Base-by-base conservation (phyloP, 1,140 invertebrate species). In the Brachionus rubens region DNA sequence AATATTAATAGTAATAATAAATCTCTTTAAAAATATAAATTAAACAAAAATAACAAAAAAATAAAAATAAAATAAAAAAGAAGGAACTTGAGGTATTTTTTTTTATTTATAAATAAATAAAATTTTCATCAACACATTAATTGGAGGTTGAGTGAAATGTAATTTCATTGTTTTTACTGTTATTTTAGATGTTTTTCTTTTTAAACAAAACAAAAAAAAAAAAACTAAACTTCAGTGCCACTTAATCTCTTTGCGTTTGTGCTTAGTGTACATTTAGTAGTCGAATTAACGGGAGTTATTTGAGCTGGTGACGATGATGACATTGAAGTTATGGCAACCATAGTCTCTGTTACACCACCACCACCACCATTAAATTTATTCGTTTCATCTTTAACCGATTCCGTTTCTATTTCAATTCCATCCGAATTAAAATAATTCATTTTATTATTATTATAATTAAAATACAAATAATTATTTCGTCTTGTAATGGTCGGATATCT, bases 391-490 rank as follows among this genome's bases (percentile, higher is more conserved):
- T 19, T 21, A 28, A 4, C n/a, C 30, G 12, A 28, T 12, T 56
- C 52, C 4, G 3, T 33, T 28, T 72, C 28, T 12, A 50, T 21
- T 26, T 72, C 68, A 50, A 30, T 19, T 28, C 43, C 40, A 50
- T 48, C 19, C 7, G 43, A 40, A 72, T 24, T 72, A 16, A 72
- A 50, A 48, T 36, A 54, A 72, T 72, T 48, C 26, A 72, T 50
- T 48, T 36, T 72, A 19, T 72, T 72, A 26, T 72, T 72, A 14
- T 72, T 72, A 33, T 72, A 72, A 26, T 72, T 72, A 24, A 72
- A 72, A 50, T 72, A 72, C 16, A 72, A 50, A 72, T 72, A 72
- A 41, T 72, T 72, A 72, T 72, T 72, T 72, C 68, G 24, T 33
- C 50, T 50, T 28, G 36, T 72, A 10, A 33, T 54, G 10, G 33